These are phyloP conservation scores for Leucoraja erinaceus DNA, from an alignment of 2,113 vertebrate species.

Conservation along the genomic window DNA sequence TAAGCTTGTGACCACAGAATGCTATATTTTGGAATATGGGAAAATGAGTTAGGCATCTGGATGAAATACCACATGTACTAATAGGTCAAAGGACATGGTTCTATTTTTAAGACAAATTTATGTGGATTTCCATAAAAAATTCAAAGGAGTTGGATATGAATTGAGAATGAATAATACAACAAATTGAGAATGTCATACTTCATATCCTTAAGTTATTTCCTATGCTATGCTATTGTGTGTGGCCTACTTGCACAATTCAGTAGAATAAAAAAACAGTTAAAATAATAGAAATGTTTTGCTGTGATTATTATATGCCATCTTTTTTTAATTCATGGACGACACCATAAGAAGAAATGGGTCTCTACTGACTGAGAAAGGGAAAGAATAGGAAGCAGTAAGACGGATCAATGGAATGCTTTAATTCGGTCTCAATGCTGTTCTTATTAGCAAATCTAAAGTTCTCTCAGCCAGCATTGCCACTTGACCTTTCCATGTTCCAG, in stretches of 20 bases:
- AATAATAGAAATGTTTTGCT: not conserved
- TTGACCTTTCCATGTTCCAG: not conserved
- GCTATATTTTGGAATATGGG: not conserved
- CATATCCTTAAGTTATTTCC: not conserved
- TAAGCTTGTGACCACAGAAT: not conserved
- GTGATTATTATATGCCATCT: not conserved
- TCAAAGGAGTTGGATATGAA: not conserved
- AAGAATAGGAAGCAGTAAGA: not conserved
- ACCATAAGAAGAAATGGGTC: not conserved
- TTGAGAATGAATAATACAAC: not conserved
- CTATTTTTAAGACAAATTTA: not conserved
- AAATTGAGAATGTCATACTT: not conserved
- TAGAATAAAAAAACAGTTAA: not conserved
- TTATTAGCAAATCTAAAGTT: not conserved
- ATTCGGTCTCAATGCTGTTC: not conserved
- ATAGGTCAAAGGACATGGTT: not conserved
- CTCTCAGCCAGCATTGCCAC: too few species aligned
- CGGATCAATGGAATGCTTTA: not conserved
- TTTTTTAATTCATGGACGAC: not conserved
- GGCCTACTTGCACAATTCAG: not conserved
- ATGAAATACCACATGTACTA: not conserved
- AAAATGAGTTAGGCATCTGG: conserved; percentile 13
- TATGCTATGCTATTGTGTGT: not conserved
- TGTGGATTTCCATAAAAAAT: not conserved
- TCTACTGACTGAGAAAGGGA: not conserved